Conservation (phyloP, 2,797 vertebrate species). For the Spinibarbus caldwelli region DNA sequence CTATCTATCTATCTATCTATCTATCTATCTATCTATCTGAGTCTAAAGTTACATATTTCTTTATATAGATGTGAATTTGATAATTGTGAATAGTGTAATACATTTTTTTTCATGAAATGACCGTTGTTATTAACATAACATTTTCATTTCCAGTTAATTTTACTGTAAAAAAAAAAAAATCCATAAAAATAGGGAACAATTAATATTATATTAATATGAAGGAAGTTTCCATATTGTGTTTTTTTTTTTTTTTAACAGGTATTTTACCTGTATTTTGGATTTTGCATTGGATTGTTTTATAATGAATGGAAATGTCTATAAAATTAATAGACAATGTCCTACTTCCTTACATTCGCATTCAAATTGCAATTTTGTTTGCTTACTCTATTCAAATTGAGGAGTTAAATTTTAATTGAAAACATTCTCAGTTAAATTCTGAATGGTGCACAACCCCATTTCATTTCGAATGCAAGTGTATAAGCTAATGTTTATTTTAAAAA, state of each 20-base stretch:
- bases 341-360: background rate
- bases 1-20: background rate
- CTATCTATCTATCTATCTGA: background rate
- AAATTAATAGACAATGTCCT: background rate
- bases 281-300: background rate
- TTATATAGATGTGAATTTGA: background rate
- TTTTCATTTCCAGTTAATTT: background rate
- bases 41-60: background rate
- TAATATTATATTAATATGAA: background rate
- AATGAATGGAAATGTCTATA: background rate
- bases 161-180: background rate
- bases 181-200: background rate
- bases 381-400: background rate
- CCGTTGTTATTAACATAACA: background rate
- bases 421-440: background rate
- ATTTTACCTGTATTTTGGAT: background rate
- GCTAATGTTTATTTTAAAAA: background rate
- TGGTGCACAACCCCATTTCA: slow-evolving; percentile 7
- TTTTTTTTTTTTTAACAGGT: background rate
- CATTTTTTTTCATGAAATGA: background rate
- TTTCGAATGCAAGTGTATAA: background rate
- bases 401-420: background rate
- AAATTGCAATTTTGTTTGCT: background rate
- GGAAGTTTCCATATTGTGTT: background rate
- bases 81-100: background rate